These are phyloP conservation scores for Zhuqinia jingwanae DNA, from an alignment of 2,888 invertebrate species.

Conservation along the genomic window DNA sequence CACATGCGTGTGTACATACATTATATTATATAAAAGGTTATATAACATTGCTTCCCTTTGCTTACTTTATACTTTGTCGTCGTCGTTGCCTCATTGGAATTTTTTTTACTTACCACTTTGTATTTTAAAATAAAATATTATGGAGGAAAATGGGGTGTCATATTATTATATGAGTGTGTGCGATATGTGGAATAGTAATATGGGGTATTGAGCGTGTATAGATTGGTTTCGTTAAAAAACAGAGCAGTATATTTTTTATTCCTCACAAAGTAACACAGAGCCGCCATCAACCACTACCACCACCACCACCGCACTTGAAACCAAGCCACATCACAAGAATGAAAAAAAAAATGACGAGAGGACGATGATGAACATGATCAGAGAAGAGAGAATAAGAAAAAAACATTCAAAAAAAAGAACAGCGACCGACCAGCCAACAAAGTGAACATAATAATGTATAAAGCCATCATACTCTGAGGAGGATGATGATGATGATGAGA, in stretches of 20 bases:
- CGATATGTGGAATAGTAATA: conserved; percentile 33
- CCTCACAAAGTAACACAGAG: conserved; percentile 30
- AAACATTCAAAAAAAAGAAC: conserved; percentile 50
- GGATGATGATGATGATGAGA: conserved; percentile 27
- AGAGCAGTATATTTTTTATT: conserved; percentile 43
- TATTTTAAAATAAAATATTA: conserved; percentile 55
- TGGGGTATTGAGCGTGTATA: conserved; percentile 26
- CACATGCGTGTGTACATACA: background rate
- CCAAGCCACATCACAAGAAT: conserved; percentile 63
- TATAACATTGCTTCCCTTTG: background rate
- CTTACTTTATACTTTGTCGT: background rate
- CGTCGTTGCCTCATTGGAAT: conserved; percentile 69
- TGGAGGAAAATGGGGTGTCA: conserved; percentile 6
- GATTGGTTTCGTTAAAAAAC: conserved; percentile 57
- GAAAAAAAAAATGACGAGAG: background rate
- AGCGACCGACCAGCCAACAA: conserved; percentile 49
- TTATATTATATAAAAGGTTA: background rate
- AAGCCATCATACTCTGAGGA: conserved; percentile 48
- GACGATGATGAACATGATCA: conserved; percentile 49
- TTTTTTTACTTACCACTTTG: conserved; percentile 71
- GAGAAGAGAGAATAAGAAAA: background rate
- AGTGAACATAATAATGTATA: conserved; percentile 54
- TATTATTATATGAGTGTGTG: conserved; percentile 6
- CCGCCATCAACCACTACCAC: background rate
- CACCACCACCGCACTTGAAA: conserved; percentile 44